These are phyloP conservation scores for Crepidodera aurea DNA, from an alignment of 2,888 invertebrate species.

Conservation along the genomic window DNA sequence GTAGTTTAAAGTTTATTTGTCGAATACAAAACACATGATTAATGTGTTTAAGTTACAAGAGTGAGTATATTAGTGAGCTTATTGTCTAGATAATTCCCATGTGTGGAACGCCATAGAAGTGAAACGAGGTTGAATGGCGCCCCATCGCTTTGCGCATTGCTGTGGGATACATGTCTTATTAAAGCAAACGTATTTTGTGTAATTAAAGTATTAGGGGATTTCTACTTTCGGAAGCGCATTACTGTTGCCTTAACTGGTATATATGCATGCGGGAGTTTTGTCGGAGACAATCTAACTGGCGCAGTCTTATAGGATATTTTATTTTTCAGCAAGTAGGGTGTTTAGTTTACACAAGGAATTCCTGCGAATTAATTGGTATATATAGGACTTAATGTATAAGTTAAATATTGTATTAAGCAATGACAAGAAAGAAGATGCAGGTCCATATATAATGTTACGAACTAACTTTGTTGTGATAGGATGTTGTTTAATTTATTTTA, in stretches of 20 bases:
- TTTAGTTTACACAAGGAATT: too few relatives aligned
- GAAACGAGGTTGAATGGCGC: conserved; percentile 32
- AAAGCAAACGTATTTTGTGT: conserved; percentile 44
- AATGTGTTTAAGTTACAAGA: conserved; percentile 35
- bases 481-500: too few relatives aligned
- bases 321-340: too few relatives aligned
- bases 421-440: too few relatives aligned
- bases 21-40: conserved; percentile 40
- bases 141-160: conserved; percentile 20
- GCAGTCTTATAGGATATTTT: not conserved
- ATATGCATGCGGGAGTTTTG: conserved; percentile 9
- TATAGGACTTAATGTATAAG: too few relatives aligned
- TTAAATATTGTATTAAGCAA: too few relatives aligned
- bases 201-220: conserved; percentile 43
- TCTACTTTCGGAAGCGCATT: conserved; percentile 1
- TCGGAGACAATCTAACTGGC: not conserved
- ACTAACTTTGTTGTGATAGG: too few relatives aligned
- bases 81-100: conserved; percentile 40
- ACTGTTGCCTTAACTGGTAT: conserved; percentile 1
- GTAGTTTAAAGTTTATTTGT: conserved; percentile 40
- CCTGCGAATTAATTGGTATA: too few relatives aligned
- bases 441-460: too few relatives aligned
- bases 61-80: conserved; percentile 39
- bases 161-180: conserved; percentile 36
- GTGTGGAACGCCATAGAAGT: conserved; percentile 33